Conservation (phyloP, 2,113 vertebrate genomes). For the Aix galericulata region DNA sequence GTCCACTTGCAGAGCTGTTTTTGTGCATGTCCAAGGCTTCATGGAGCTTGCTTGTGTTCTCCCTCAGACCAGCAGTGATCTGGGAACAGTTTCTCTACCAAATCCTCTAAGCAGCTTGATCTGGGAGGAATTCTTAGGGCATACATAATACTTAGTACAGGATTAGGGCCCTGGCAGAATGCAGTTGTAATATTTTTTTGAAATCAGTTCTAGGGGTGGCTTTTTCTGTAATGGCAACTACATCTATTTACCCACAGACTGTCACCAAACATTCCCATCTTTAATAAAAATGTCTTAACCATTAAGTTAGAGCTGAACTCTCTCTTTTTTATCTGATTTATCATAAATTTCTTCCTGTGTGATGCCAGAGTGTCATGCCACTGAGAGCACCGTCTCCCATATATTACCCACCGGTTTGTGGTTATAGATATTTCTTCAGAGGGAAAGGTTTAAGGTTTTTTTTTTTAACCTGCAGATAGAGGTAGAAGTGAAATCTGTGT, state of each 20-base stretch:
- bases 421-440: neutral
- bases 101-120: conserved; percentile 47
- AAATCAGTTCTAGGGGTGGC: neutral
- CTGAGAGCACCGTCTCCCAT: neutral
- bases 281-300: neutral
- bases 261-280: neutral
- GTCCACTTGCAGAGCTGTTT: neutral
- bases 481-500: neutral
- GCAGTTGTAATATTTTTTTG: neutral
- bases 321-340: neutral
- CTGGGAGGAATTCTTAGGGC: neutral
- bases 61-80: neutral
- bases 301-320: neutral
- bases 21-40: neutral
- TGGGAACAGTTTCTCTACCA: neutral
- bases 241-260: neutral
- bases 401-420: neutral
- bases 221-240: neutral
- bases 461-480: neutral
- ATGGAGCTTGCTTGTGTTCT: neutral
- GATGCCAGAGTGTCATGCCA: neutral
- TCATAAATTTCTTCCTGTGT: neutral
- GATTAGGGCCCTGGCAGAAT: conserved; percentile 7
- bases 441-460: neutral
- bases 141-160: neutral